phyloP scores from a whole-genome alignment of 2,113 vertebrate species.

The Muscicapa adusta region DNA sequence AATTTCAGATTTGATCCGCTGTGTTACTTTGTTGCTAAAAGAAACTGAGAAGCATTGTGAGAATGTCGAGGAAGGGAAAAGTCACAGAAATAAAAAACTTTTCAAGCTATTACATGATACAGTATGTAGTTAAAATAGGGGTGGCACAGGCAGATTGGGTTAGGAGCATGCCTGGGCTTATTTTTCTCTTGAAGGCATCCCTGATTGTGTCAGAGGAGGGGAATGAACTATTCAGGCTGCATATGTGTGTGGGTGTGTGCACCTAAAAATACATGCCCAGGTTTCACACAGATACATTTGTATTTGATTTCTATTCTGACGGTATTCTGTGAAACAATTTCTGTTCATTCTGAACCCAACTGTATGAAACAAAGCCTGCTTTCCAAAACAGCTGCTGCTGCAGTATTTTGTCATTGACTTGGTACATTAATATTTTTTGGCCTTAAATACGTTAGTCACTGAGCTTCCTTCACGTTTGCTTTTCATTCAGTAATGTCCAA shows the following conservation, averaged over 20 bases:
- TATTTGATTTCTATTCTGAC: constrained; percentile 8
- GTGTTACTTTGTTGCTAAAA: neutral
- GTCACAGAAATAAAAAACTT: neutral
- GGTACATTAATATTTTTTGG: neutral
- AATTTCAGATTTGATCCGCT: neutral
- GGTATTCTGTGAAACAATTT: neutral
- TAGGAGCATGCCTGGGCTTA: constrained; percentile 5
- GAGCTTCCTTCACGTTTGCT: neutral
- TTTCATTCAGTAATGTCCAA: neutral
- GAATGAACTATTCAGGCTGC: neutral
- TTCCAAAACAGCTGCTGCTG: neutral
- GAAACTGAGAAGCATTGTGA: neutral
- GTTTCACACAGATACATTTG: neutral
- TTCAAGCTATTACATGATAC: neutral
- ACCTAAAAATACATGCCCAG: constrained; percentile 49
- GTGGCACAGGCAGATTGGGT: neutral
- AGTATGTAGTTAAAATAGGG: neutral
- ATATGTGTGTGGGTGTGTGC: neutral
- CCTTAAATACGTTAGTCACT: neutral
- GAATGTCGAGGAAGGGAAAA: neutral
- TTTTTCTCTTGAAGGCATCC: neutral
- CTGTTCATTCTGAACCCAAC: neutral
- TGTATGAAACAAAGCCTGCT: neutral
- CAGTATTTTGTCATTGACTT: neutral
- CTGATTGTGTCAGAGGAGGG: neutral